Base-by-base conservation (phyloP, 2,113 vertebrate genomes). In the Asarcornis scutulata region DNA sequence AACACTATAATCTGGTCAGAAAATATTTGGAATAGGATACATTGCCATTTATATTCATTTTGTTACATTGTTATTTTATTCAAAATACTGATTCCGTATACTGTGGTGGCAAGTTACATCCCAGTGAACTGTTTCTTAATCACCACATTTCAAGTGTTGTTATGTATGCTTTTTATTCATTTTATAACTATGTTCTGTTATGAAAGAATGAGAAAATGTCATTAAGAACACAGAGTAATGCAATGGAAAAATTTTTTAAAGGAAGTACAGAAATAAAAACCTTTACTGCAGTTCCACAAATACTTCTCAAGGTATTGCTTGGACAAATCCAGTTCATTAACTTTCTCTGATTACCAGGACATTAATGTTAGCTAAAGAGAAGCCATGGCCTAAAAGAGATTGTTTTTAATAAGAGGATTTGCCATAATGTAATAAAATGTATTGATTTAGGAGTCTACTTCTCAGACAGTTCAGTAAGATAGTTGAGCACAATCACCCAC, bases 331-430 rank as follows among this genome's bases (percentile, higher is more conserved):
- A 89, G 27, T 68, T 74, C 29, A 56, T 58, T 25, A 27, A 68
- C 21, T n/a, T 87, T 17, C 67, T 93, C 46, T 85, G 32, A 76
- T 38, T 48, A 44, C 77, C 32, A 73, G 32, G 52, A n/a, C 27
- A 75, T 67, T 32, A 58, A 72, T 52, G 40, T 16, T 56, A 59
- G n/a, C 46, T 56, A 89, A 90, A 18, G 72, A 87, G 42, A 34
- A 31, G 50, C 40, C 13, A 80, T 26, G 56, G 20, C 26, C 60
- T 73, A 44, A 11, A 88, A 79, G 44, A 73, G 15, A 67, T 36
- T 42, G 31, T 74, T 95, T 83, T 92, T 83, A 97, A 53, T 38
- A 71, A 86, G 11, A 89, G 17, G n/a, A 91, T 89, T 75, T 93
- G 14, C 36, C 82, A 74, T 77, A 68, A 91, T n/a, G 20, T 67